Percentiles rank a stretch among this genome's conserved stretches.
Evolutionary conservation across 1,140 invertebrate genomes (phyloP).

Genomic region (Platyscapa corneri): DNA sequence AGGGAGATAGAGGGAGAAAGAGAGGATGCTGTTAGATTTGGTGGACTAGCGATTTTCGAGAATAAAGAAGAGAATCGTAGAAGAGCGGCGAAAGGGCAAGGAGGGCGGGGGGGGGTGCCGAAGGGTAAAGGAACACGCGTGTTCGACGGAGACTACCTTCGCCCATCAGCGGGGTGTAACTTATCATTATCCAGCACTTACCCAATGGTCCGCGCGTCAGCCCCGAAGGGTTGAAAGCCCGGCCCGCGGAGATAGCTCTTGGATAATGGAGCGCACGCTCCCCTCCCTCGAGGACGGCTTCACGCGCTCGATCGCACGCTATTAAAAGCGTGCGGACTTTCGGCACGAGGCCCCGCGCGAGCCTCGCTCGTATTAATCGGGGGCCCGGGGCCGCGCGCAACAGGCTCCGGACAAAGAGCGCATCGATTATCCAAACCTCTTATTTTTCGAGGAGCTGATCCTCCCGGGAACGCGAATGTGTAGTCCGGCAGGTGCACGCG

Average conservation of each 20-base stretch:
- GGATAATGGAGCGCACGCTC: constrained; percentile 4
- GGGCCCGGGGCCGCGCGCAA: neutral
- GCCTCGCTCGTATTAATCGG: neutral
- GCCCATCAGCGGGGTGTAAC: constrained; percentile 72
- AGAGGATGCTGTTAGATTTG: too few species aligned
- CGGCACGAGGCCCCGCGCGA: neutral
- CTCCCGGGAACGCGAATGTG: neutral
- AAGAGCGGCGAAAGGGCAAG: too few species aligned
- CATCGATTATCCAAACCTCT: neutral
- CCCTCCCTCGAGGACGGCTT: neutral
- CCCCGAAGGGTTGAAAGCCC: constrained; percentile 38
- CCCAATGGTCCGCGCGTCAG: constrained; percentile 64
- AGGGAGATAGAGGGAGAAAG: neutral
- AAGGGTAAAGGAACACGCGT: constrained; percentile 56
- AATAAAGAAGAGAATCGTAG: neutral
- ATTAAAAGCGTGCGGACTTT: constrained; percentile 18
- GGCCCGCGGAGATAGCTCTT: neutral
- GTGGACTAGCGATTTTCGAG: neutral
- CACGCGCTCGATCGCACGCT: neutral
- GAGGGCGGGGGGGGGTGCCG: constrained; percentile 51
- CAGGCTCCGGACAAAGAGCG: neutral
- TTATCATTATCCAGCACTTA: constrained; percentile 75
- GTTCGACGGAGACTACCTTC: constrained; percentile 54
- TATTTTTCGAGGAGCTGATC: neutral
- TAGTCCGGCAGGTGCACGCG: neutral